Percentiles rank a stretch among this genome's conserved stretches.
phyloP scores from a whole-genome alignment of 2,888 invertebrate species.

The Himalopsyche japonica region DNA sequence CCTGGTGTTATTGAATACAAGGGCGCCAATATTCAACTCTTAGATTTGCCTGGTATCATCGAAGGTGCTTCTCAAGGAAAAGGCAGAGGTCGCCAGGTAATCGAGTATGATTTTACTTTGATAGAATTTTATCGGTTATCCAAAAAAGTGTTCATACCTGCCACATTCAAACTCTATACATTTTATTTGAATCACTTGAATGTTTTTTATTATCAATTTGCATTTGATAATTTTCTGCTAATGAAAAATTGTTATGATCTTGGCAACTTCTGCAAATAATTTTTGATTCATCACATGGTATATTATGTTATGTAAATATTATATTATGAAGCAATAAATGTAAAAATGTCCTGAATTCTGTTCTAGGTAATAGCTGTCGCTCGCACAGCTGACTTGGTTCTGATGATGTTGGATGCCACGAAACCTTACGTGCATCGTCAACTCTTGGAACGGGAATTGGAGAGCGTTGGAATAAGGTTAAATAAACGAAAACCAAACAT shows the following conservation, averaged over 20 bases:
- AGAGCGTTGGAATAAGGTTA: slow-evolving; percentile 95
- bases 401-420: slow-evolving; percentile 99
- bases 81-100: slow-evolving; percentile 83
- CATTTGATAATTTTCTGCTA: not conserved
- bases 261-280: too few relatives aligned
- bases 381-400: slow-evolving; percentile 93
- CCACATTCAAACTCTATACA: too few relatives aligned
- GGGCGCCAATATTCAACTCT: slow-evolving; percentile 96
- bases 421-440: slow-evolving; percentile 95
- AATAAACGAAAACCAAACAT: slow-evolving; percentile 96
- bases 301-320: too few relatives aligned
- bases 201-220: not conserved
- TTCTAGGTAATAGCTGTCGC: slow-evolving; percentile 93
- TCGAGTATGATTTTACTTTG: not conserved
- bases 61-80: slow-evolving; percentile 97
- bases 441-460: slow-evolving; percentile 90
- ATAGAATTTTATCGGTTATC: slow-evolving; percentile 35
- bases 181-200: not conserved
- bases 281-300: too few relatives aligned
- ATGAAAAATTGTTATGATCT: too few relatives aligned
- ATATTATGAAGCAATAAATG: too few relatives aligned
- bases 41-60: slow-evolving; percentile 99
- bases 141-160: not conserved
- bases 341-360: not conserved
- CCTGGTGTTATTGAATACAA: slow-evolving; percentile 99